These are phyloP conservation scores for Hippotragus niger DNA, from an alignment of 2,113 vertebrate genomes.

Conservation along the genomic window DNA sequence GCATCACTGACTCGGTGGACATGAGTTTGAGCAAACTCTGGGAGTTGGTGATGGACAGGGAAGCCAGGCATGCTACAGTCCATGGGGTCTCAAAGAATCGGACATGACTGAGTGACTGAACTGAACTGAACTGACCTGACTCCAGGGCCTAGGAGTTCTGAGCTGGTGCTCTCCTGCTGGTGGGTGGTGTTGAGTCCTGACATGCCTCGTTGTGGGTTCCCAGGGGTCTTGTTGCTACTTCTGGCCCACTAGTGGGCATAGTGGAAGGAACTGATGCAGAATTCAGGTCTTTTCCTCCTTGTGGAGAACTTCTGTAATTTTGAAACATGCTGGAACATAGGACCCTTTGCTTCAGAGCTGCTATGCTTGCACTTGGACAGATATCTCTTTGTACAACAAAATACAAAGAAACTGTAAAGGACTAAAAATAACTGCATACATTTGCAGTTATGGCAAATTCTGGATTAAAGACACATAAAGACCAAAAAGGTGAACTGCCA, in stretches of 20 bases:
- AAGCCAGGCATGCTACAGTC: background rate
- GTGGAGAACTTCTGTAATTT: background rate
- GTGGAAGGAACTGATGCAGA: background rate
- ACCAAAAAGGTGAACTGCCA: background rate
- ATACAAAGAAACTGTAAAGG: background rate
- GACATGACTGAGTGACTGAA: background rate
- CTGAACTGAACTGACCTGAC: background rate
- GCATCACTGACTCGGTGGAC: background rate
- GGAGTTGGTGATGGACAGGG: background rate
- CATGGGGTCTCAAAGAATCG: fast-evolving
- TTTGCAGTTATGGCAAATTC: background rate
- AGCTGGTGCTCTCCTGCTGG: background rate
- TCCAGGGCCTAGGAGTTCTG: background rate
- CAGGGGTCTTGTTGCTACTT: background rate
- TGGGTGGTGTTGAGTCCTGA: background rate
- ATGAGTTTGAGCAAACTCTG: background rate
- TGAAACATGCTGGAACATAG: background rate
- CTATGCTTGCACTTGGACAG: background rate
- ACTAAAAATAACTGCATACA: background rate
- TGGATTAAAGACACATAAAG: background rate
- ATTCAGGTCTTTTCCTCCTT: background rate
- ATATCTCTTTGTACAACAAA: background rate
- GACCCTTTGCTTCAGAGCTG: background rate
- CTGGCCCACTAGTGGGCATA: background rate
- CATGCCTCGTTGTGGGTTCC: background rate